phyloP scores from a whole-genome alignment of 2,888 invertebrate species.

The Nipponacmea schrenckii region DNA sequence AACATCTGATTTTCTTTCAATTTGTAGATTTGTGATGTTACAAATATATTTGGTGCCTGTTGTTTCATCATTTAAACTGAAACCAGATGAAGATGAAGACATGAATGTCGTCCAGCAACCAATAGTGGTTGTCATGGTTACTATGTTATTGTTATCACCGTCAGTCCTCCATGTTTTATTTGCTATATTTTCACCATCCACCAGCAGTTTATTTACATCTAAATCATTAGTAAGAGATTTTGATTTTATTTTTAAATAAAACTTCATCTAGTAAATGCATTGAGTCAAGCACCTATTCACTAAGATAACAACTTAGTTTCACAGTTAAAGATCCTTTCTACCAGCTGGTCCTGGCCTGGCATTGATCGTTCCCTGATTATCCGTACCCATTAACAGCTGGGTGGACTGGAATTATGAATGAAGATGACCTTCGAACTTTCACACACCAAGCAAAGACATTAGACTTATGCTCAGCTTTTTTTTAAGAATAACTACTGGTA shows the following conservation, averaged over 20 bases:
- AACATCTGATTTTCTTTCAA: constrained; percentile 14
- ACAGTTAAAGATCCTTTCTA: no score
- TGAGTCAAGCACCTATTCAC: no score
- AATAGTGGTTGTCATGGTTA: constrained; percentile 42
- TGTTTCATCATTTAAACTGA: constrained; percentile 51
- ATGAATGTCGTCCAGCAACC: constrained; percentile 47
- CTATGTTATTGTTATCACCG: constrained; percentile 44
- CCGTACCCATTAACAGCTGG: no score
- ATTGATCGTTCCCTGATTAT: no score
- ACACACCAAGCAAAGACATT: no score
- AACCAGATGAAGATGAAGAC: constrained; percentile 38
- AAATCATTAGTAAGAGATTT: constrained; percentile 44
- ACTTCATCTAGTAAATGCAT: no score
- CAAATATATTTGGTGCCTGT: constrained; percentile 57
- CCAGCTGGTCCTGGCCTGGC: no score
- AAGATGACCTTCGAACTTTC: no score
- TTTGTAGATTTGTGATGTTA: constrained; percentile 55
- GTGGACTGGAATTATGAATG: no score
- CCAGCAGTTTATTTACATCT: constrained; percentile 34
- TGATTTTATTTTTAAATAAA: neutral
- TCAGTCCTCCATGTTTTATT: constrained; percentile 42
- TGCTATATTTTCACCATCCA: constrained; percentile 35
- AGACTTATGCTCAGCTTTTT: no score
- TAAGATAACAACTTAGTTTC: no score
- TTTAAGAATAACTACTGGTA: no score